phyloP scores from a whole-genome alignment of 2,113 vertebrate species.

The Prunella himalayana region DNA sequence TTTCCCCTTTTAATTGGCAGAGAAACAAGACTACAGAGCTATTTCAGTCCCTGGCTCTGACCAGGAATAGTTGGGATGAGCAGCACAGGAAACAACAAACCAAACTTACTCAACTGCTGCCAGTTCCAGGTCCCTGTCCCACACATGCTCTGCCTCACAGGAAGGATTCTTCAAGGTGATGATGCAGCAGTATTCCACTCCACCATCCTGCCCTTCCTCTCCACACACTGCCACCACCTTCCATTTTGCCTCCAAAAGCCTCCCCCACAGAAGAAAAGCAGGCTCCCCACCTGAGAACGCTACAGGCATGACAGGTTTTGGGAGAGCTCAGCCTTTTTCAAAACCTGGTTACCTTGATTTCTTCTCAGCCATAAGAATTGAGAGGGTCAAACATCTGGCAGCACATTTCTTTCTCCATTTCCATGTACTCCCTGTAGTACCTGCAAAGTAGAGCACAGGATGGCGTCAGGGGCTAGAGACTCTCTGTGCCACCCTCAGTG shows the following conservation, averaged over 20 bases:
- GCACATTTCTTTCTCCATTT: conserved; percentile 71
- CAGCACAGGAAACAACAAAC: conserved; percentile 18
- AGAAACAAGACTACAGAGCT: not conserved
- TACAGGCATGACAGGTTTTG: not conserved
- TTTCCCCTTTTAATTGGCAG: conserved; percentile 2
- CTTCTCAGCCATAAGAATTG: not conserved
- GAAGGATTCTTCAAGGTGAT: not conserved
- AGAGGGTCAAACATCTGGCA: conserved; percentile 65
- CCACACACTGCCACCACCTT: not conserved
- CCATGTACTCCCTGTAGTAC: conserved; percentile 49
- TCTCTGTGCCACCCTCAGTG: not conserved
- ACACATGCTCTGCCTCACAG: not conserved
- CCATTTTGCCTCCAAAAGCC: not conserved
- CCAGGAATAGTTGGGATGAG: not conserved
- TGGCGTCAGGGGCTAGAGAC: not conserved
- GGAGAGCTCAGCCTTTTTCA: not conserved
- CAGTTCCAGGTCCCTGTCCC: not conserved
- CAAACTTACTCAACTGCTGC: not conserved
- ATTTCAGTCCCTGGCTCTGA: not conserved
- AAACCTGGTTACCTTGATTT: conserved; percentile 48
- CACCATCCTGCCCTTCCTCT: not conserved
- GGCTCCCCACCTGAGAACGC: not conserved
- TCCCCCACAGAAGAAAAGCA: not conserved
- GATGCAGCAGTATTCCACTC: not conserved
- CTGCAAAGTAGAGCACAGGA: conserved; percentile 35